Evolutionary conservation across 2,888 invertebrate species (phyloP).

Genomic region (Nowickia ferox): DNA sequence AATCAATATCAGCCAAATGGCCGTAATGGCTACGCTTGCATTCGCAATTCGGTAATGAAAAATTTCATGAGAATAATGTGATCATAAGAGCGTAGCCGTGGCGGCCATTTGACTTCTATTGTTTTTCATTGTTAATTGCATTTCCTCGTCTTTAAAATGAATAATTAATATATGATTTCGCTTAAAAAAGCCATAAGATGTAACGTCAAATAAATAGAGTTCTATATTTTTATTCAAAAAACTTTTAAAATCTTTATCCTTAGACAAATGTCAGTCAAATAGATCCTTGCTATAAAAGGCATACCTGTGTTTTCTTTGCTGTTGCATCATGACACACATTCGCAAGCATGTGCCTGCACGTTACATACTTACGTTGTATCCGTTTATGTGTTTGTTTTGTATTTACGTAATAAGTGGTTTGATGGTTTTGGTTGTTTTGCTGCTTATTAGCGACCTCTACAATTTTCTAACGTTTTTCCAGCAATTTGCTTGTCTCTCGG

Average conservation of each 20-base stretch:
- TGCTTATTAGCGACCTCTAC: constrained; percentile 74
- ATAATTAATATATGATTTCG: not conserved
- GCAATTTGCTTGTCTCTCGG: constrained; percentile 75
- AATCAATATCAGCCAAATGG: too few species aligned
- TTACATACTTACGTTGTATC: too few species aligned
- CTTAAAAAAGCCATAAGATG: too few species aligned
- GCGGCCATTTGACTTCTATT: too few species aligned
- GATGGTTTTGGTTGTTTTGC: constrained; percentile 56
- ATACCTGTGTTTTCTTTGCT: constrained; percentile 2
- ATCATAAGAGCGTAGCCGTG: too few species aligned
- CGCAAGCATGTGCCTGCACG: not conserved
- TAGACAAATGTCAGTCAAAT: not conserved
- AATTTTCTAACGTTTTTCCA: constrained; percentile 75
- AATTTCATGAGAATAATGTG: too few species aligned
- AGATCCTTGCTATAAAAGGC: constrained; percentile 32
- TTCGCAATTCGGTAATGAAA: too few species aligned
- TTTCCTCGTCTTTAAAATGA: not conserved
- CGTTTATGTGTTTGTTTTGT: constrained; percentile 17
- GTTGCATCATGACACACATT: constrained; percentile 38
- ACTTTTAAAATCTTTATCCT: too few species aligned
- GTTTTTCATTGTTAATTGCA: too few species aligned
- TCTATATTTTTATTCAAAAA: too few species aligned
- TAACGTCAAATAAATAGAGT: too few species aligned
- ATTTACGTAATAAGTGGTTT: constrained; percentile 54
- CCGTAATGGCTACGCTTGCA: too few species aligned